Evolutionary conservation across 2,888 invertebrate genomes (phyloP).

Genomic region (Escarpia spicata): DNA sequence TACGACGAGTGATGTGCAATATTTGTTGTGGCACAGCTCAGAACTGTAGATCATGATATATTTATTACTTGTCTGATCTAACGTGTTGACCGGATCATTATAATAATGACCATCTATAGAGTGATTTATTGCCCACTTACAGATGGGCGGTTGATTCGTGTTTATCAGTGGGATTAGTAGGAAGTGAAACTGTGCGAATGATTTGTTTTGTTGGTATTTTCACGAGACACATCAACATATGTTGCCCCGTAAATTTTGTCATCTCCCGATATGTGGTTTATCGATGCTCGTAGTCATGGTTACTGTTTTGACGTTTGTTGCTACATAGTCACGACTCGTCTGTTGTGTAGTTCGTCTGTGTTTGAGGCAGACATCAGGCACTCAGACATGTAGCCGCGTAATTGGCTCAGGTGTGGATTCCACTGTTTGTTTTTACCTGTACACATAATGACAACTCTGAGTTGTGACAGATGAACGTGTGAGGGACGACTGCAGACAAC

Average conservation of each 20-base stretch:
- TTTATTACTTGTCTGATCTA: neutral
- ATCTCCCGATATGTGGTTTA: neutral
- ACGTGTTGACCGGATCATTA: neutral
- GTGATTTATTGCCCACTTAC: neutral
- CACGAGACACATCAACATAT: neutral
- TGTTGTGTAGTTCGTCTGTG: neutral
- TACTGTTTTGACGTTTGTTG: neutral
- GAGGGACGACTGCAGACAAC: neutral
- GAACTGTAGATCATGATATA: neutral
- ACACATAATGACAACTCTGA: neutral
- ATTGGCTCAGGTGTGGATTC: neutral
- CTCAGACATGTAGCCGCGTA: neutral
- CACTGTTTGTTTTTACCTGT: neutral
- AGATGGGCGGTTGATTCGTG: neutral
- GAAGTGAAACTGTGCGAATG: too few relatives aligned
- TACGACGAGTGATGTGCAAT: neutral
- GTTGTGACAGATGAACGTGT: neutral
- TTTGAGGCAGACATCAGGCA: neutral
- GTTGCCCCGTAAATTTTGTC: neutral
- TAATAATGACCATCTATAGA: neutral
- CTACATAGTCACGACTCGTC: neutral
- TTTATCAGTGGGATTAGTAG: too few relatives aligned
- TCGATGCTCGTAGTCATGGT: neutral
- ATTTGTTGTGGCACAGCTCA: neutral
- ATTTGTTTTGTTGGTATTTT: neutral